A percentile compares a stretch with the other conserved stretches of the same genome.
Conservation (phyloP, 2,888 invertebrate species). For the Pemphredon lugubris region DNA sequence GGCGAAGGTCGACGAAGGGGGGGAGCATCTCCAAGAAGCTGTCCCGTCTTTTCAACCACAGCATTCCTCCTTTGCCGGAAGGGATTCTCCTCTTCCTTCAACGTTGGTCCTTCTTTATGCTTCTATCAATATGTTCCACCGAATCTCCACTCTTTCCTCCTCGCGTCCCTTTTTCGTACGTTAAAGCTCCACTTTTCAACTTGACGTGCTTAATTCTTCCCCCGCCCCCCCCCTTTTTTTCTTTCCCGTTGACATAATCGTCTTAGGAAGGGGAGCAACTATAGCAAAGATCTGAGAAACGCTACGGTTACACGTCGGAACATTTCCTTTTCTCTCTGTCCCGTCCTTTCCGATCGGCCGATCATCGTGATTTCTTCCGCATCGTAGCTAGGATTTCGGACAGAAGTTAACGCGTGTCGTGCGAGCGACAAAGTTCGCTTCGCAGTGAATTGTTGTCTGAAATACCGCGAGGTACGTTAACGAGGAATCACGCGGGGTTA, state of each 20-base stretch:
- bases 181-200: constrained; percentile 73
- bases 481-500: too few species aligned
- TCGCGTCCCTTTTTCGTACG: constrained; percentile 20
- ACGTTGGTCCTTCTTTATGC: constrained; percentile 59
- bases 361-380: too few species aligned
- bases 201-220: constrained; percentile 75
- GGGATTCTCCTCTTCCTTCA: constrained; percentile 44
- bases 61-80: constrained; percentile 23
- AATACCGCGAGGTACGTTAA: too few species aligned
- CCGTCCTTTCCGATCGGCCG: too few species aligned
- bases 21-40: constrained; percentile 46
- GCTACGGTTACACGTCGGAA: constrained; percentile 1
- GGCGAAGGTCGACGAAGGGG: constrained; percentile 34
- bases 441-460: too few species aligned
- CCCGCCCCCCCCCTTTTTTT: too few species aligned
- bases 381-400: too few species aligned
- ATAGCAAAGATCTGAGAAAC: constrained; percentile 39
- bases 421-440: too few species aligned
- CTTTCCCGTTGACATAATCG: constrained; percentile 75
- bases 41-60: constrained; percentile 66
- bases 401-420: too few species aligned
- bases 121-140: constrained; percentile 70
- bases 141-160: constrained; percentile 22
- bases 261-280: constrained; percentile 62
- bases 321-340: too few species aligned